A percentile compares a stretch with the other conserved stretches of the same genome.
Conservation (phyloP, 2,797 vertebrate species). For the Rhinophrynus dorsalis region DNA sequence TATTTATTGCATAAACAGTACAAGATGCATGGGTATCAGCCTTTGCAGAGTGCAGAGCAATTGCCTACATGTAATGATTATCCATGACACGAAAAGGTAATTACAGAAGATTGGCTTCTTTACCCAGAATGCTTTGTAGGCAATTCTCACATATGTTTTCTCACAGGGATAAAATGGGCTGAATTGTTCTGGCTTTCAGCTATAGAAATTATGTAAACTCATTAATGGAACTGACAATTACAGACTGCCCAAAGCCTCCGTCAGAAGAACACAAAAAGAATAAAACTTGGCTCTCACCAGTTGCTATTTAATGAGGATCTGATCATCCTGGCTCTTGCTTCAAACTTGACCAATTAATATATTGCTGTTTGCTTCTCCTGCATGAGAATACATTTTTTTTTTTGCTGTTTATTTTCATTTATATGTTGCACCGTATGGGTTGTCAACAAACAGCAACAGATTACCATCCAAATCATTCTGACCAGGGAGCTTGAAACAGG, state of each 20-base stretch:
- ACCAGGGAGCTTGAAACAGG: background rate
- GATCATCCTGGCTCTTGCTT: slow-evolving; percentile 25
- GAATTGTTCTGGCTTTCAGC: slow-evolving; percentile 41
- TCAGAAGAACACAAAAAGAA: slow-evolving; percentile 32
- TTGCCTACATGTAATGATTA: slow-evolving; percentile 41
- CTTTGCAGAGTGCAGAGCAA: slow-evolving; percentile 18
- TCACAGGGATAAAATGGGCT: slow-evolving; percentile 39
- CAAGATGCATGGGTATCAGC: slow-evolving; percentile 4
- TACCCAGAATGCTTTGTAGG: slow-evolving; percentile 37
- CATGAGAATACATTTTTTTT: background rate
- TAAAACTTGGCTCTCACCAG: slow-evolving; percentile 38
- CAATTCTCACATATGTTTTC: slow-evolving; percentile 43
- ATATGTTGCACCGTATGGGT: background rate
- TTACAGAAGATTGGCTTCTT: slow-evolving; percentile 43
- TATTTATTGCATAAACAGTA: slow-evolving; percentile 18
- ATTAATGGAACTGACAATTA: slow-evolving; percentile 48
- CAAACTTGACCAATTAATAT: slow-evolving; percentile 42
- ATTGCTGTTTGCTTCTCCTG: slow-evolving; percentile 12
- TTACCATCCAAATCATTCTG: slow-evolving; percentile 11
- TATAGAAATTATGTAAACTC: slow-evolving; percentile 48
- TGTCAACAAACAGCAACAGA: slow-evolving; percentile 21
- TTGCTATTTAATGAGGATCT: slow-evolving; percentile 41
- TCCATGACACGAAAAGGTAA: slow-evolving; percentile 44
- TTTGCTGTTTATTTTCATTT: background rate
- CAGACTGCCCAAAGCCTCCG: slow-evolving; percentile 41